Evolutionary conservation across 2,797 vertebrate genomes (phyloP), one percentile per base, ranked within the genome.

Genomic region (Eidolon dupreanum): DNA sequence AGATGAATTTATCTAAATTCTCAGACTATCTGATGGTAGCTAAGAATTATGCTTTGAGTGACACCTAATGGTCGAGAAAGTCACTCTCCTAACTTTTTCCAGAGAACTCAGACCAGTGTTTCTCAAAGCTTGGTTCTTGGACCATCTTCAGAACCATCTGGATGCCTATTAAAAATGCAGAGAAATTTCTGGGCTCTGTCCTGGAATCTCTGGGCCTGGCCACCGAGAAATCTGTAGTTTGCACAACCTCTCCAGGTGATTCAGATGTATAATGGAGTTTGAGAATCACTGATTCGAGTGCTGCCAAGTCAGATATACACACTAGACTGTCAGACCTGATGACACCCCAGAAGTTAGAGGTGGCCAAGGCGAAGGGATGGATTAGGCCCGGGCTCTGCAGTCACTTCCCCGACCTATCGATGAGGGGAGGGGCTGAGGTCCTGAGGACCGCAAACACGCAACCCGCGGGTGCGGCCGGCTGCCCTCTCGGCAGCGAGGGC

Each of bases 41-140:
- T 88, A 43, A 96, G 61, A 46, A 41, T 51, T 57, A 26, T 19
- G 81, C 88, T 53, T 93, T 90, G 90, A 75, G 97, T 92, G 96
- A 97, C 96, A 95, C 84, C 94, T 85, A 92, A 85, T 24, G 92
- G 92, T 68, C 17, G 66, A 73, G 75, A 93, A 63, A 49, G 63
- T 65, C 57, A 59, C 66, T 89, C 49, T 36, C 11, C 43, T 26
- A 82, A 33, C 24, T 79, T 41, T 79, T 63, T 71, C 46, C 5
- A 24, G 70, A 85, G 26, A 22, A 63, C 49, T 46, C 74, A 68
- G 36, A 43, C 51, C 31, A 5, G 16, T 8, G 33, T 66, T 92
- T 90, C 92, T 74, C 74, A 36, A 70, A 75, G 36, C 38, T 51
- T 28, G 59, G 33, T 55, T 84, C 46, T 43, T 4, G 31, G 19